A percentile compares a stretch with the other conserved stretches of the same genome.
Conservation (phyloP, 92 coral and sea anemone genomes). For the Muricea muricata region DNA sequence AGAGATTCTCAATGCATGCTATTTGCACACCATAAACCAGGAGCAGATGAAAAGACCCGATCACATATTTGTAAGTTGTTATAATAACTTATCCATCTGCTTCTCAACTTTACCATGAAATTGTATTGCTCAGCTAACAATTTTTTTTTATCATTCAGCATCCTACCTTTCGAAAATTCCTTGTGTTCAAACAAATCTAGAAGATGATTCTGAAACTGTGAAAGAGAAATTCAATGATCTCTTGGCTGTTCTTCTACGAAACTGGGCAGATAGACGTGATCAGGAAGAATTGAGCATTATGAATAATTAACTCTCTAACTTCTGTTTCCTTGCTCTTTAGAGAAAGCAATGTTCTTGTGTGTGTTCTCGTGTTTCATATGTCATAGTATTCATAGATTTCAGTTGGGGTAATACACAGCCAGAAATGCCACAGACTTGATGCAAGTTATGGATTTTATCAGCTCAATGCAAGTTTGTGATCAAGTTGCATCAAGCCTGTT, state of each 20-base stretch:
- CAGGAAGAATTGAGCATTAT: constrained; percentile 98
- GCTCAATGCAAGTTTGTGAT: no score
- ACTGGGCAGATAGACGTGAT: constrained; percentile 96
- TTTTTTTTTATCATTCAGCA: constrained; percentile 53
- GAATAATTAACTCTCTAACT: constrained; percentile 65
- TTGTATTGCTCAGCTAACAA: no score
- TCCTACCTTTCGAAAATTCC: constrained; percentile 80
- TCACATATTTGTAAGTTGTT: constrained; percentile 79
- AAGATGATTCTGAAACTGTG: constrained; percentile 92
- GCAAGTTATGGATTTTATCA: no score
- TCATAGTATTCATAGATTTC: no score
- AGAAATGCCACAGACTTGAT: no score
- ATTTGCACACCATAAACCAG: constrained; percentile 91
- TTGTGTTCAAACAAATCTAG: constrained; percentile 87
- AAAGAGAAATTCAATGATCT: constrained; percentile 89
- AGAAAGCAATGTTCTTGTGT: no score
- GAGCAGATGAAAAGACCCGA: constrained; percentile 72
- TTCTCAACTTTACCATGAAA: no score
- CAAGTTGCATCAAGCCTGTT: no score
- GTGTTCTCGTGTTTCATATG: no score
- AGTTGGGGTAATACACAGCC: no score
- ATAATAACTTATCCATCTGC: not conserved
- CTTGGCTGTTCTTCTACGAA: constrained; percentile 84
- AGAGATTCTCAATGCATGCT: constrained; percentile 92
- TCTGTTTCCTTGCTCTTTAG: not conserved